These are phyloP conservation scores for Poeciliopsis retropinna DNA, from an alignment of 2,113 vertebrate species.

Conservation along the genomic window DNA sequence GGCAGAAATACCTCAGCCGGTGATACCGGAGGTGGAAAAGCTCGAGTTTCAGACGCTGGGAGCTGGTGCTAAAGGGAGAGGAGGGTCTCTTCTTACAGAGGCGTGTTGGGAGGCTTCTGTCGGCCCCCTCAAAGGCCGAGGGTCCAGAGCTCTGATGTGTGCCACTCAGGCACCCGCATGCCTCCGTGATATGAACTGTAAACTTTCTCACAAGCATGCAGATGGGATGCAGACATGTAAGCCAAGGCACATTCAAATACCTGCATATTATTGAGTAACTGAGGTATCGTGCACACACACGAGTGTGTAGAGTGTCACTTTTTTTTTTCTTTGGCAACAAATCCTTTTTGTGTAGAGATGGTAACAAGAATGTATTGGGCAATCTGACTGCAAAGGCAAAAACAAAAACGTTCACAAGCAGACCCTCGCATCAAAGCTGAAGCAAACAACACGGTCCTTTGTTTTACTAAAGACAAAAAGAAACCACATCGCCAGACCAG, in stretches of 20 bases:
- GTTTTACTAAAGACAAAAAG: constrained; percentile 38
- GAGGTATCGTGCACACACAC: not conserved
- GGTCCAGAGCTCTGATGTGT: constrained; percentile 28
- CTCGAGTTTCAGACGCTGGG: constrained; percentile 69
- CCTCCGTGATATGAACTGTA: constrained; percentile 9
- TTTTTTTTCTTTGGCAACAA: not conserved
- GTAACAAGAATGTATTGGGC: constrained; percentile 48
- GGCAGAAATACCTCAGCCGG: constrained; percentile 64
- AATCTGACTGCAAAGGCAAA: constrained; percentile 43
- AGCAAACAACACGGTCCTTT: constrained; percentile 59
- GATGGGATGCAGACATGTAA: constrained; percentile 27
- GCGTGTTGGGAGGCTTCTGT: constrained; percentile 66
- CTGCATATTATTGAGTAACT: not conserved
- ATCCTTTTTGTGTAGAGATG: constrained; percentile 27
- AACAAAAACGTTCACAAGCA: constrained; percentile 18
- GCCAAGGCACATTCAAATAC: not conserved
- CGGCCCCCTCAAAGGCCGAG: constrained; percentile 71
- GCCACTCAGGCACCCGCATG: constrained; percentile 17
- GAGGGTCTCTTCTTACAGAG: constrained; percentile 72
- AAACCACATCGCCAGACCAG: constrained; percentile 26
- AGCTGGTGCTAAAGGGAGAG: constrained; percentile 66
- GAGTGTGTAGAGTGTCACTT: not conserved
- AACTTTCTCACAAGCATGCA: constrained; percentile 4
- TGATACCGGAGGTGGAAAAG: constrained; percentile 61
- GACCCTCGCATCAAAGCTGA: constrained; percentile 37